These are phyloP conservation scores for Azemiops feae DNA, from an alignment of 2,113 vertebrate species.

Conservation along the genomic window DNA sequence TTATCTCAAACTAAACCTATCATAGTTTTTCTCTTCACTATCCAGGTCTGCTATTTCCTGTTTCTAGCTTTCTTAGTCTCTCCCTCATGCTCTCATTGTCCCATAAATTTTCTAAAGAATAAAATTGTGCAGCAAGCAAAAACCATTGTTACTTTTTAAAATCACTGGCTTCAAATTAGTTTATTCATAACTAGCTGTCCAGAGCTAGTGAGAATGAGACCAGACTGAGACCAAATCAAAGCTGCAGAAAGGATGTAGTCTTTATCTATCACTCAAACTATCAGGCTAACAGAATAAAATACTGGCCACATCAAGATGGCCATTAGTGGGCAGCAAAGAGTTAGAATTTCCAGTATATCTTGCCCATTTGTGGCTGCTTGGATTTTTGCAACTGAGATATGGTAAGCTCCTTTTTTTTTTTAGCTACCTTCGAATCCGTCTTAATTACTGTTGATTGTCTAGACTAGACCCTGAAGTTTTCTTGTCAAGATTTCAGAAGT, in stretches of 20 bases:
- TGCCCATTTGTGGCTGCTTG: not conserved
- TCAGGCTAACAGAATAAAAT: not conserved
- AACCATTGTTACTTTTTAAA: not conserved
- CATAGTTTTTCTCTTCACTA: not conserved
- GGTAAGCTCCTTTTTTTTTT: not conserved
- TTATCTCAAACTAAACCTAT: not conserved
- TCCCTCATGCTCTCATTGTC: not conserved
- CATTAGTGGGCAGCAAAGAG: not conserved
- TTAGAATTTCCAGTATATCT: not conserved
- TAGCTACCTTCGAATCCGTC: not conserved
- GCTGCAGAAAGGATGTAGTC: not conserved
- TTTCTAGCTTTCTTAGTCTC: not conserved
- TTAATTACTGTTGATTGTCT: not conserved
- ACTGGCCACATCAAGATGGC: not conserved
- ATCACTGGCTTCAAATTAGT: not conserved
- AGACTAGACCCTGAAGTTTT: not conserved
- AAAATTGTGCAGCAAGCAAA: not conserved
- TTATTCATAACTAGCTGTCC: not conserved
- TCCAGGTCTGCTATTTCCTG: not conserved
- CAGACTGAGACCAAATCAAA: not conserved
- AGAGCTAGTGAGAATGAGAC: not conserved
- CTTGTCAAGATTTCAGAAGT: not conserved
- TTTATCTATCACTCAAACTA: not conserved
- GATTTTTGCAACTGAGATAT: not conserved
- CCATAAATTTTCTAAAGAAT: not conserved